These are phyloP conservation scores for Antitype chi DNA, from an alignment of 2,888 invertebrate genomes.

Conservation along the genomic window DNA sequence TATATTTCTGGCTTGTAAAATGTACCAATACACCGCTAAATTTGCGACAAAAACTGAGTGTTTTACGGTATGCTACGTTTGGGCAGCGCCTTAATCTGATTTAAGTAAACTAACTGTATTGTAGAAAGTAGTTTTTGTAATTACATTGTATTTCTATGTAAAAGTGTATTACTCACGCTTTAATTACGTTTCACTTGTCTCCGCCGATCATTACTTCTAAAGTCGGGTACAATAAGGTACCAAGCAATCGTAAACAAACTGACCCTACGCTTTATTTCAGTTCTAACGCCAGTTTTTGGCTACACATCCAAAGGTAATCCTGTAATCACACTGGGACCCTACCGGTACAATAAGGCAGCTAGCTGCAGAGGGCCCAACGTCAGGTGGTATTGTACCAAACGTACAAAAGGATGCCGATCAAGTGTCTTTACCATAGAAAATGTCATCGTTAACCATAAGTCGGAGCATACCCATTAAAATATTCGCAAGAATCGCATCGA, in stretches of 20 bases:
- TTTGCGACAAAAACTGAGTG: too few relatives aligned
- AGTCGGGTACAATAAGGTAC: not conserved
- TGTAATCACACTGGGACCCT: slow-evolving; percentile 47
- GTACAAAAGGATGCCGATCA: slow-evolving; percentile 44
- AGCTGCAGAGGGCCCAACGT: slow-evolving; percentile 33
- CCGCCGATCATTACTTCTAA: not conserved
- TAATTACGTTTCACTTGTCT: not conserved
- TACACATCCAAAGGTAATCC: slow-evolving; percentile 56
- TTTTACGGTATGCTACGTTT: too few relatives aligned
- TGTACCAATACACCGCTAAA: too few relatives aligned
- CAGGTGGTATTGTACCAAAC: slow-evolving; percentile 53
- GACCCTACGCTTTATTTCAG: slow-evolving; percentile 22
- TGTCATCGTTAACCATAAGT: slow-evolving; percentile 36
- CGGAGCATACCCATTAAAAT: slow-evolving; percentile 53
- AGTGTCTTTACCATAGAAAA: slow-evolving; percentile 42
- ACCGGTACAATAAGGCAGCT: slow-evolving; percentile 54
- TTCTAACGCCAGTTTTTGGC: slow-evolving; percentile 42
- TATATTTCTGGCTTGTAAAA: too few relatives aligned
- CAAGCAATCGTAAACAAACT: not conserved
- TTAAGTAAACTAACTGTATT: not conserved
- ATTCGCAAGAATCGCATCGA: not conserved
- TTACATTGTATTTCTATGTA: not conserved
- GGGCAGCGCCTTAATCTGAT: not conserved
- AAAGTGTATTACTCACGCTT: not conserved
- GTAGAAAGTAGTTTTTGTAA: not conserved